A percentile compares a stretch with the other conserved stretches of the same genome.
These are phyloP conservation scores for Lepidochrysops patricia DNA, from an alignment of 2,888 invertebrate species.

Conservation along the genomic window DNA sequence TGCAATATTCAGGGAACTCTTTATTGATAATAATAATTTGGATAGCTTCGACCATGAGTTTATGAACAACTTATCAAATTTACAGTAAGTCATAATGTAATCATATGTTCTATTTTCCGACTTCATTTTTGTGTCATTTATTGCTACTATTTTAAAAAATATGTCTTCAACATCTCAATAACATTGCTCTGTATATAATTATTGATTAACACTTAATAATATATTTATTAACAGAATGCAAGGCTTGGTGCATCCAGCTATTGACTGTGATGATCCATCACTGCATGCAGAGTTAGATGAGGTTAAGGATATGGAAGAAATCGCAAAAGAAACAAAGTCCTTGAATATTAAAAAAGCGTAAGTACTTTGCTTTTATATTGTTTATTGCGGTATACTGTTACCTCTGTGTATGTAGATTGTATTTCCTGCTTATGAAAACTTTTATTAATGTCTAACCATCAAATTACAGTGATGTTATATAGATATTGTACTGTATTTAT, in stretches of 20 bases:
- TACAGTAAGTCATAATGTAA: slow-evolving; percentile 53
- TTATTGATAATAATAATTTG: slow-evolving; percentile 55
- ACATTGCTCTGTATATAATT: not conserved
- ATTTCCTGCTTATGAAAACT: too few relatives aligned
- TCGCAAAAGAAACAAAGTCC: slow-evolving; percentile 33
- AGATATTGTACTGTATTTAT: too few relatives aligned
- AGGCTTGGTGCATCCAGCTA: slow-evolving; percentile 47
- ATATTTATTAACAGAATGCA: slow-evolving; percentile 34
- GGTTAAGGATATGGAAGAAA: slow-evolving; percentile 38
- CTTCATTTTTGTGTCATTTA: too few relatives aligned
- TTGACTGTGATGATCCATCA: slow-evolving; percentile 49
- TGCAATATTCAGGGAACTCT: slow-evolving; percentile 59
- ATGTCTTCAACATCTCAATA: too few relatives aligned
- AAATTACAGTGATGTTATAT: too few relatives aligned
- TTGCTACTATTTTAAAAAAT: slow-evolving; percentile 14
- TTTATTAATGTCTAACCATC: too few relatives aligned
- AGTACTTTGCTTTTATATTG: slow-evolving; percentile 28
- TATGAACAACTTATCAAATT: slow-evolving; percentile 49
- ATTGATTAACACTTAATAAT: slow-evolving; percentile 2
- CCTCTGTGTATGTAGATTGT: too few relatives aligned
- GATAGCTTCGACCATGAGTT: slow-evolving; percentile 61
- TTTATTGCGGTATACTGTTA: not conserved
- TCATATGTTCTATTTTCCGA: too few relatives aligned
- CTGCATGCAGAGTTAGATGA: slow-evolving; percentile 45
- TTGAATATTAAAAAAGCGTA: slow-evolving; percentile 57